Evolutionary conservation across 2,113 vertebrate species (phyloP).

Genomic region (Melanostigma gelatinosum): DNA sequence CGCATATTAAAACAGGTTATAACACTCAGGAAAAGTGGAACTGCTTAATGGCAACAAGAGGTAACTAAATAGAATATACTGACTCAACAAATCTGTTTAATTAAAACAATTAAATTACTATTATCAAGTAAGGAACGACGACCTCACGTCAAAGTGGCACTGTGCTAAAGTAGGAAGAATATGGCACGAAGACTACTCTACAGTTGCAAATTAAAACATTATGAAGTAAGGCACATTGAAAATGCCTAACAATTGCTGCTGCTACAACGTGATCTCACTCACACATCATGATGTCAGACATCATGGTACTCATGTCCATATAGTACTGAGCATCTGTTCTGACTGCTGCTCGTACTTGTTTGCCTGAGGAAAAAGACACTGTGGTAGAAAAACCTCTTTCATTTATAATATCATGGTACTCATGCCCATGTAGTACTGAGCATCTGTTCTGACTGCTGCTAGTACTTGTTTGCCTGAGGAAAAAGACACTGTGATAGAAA

Average conservation of each 20-base stretch:
- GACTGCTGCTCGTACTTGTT: constrained; percentile 70
- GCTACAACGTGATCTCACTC: constrained; percentile 40
- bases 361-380: constrained; percentile 49
- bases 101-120: background rate
- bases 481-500: background rate
- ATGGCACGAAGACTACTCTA: background rate
- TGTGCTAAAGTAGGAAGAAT: background rate
- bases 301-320: constrained; percentile 78
- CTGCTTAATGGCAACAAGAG: background rate
- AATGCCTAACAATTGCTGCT: background rate
- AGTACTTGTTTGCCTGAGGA: constrained; percentile 76
- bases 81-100: background rate
- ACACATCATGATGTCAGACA: constrained; percentile 82
- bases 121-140: background rate
- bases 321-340: constrained; percentile 76
- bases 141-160: background rate
- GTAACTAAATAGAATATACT: background rate
- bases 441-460: constrained; percentile 59
- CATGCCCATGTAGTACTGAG: constrained; percentile 81
- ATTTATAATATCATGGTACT: too few relatives aligned
- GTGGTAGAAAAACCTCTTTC: background rate
- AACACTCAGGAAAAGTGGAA: too few relatives aligned
- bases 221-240: background rate
- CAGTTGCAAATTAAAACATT: background rate
- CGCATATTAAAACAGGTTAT: background rate